phyloP scores from a whole-genome alignment of 1,140 invertebrate species.

The Pachypeltis micranthus region DNA sequence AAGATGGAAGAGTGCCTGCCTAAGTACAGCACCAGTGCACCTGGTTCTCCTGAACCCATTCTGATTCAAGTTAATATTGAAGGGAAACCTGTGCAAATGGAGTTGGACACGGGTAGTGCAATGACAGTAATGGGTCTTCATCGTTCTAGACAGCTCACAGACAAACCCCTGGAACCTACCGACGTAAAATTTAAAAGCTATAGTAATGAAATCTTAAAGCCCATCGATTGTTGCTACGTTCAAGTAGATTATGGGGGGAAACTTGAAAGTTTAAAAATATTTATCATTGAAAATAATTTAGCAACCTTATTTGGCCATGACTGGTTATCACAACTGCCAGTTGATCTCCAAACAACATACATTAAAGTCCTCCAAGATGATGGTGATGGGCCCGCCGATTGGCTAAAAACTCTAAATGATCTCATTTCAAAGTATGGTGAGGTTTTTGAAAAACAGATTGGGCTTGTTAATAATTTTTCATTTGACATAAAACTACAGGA shows the following conservation, averaged over 20 bases:
- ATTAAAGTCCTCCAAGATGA: too few species aligned
- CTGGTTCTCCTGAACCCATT: too few species aligned
- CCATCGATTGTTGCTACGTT: slow-evolving; percentile 2
- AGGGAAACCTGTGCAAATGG: neutral
- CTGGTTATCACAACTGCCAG: slow-evolving; percentile 7
- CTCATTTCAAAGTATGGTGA: slow-evolving; percentile 9
- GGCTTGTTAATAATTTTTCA: slow-evolving; percentile 1
- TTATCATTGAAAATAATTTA: neutral
- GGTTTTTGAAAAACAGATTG: slow-evolving; percentile 12
- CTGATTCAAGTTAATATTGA: neutral
- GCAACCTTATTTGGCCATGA: slow-evolving; percentile 13
- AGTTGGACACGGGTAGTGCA: neutral
- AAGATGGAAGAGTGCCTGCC: neutral
- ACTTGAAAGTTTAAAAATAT: too few species aligned
- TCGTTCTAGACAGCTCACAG: neutral
- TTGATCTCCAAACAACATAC: neutral
- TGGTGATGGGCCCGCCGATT: neutral
- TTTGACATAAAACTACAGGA: slow-evolving; percentile 3
- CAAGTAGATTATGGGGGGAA: neutral
- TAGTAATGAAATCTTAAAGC: neutral
- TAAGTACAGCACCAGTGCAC: neutral
- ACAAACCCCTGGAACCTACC: slow-evolving; percentile 1
- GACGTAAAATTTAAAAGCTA: slow-evolving; percentile 8
- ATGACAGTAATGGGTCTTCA: neutral
- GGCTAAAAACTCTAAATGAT: neutral